Conservation (phyloP, 2,797 vertebrate species). For the Myotis daubentonii region DNA sequence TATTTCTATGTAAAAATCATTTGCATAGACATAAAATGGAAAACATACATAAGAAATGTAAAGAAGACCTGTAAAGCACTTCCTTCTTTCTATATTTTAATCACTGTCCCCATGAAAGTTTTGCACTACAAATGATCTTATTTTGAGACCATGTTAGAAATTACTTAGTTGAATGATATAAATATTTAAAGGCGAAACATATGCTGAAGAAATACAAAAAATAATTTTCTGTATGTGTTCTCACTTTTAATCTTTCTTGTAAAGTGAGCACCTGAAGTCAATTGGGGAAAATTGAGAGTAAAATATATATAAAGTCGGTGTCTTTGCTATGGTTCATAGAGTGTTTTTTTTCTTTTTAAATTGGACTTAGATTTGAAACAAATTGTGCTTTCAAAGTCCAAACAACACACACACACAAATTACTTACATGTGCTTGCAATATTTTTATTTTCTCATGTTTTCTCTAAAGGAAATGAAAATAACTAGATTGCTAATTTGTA, state of each 20-base stretch:
- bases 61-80: not conserved
- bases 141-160: slow-evolving; percentile 52
- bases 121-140: slow-evolving; percentile 15
- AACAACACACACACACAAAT: not conserved
- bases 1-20: slow-evolving; percentile 1
- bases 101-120: not conserved
- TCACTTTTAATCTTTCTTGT: slow-evolving; percentile 38
- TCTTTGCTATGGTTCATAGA: not conserved
- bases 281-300: slow-evolving; percentile 32
- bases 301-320: not conserved
- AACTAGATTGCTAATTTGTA: slow-evolving; percentile 55
- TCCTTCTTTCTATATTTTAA: not conserved
- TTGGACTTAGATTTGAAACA: slow-evolving; percentile 58
- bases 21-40: not conserved
- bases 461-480: slow-evolving; percentile 46
- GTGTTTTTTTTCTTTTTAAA: slow-evolving; percentile 20
- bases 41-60: not conserved
- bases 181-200: slow-evolving; percentile 46
- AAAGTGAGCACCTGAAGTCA: slow-evolving; percentile 32
- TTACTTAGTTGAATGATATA: not conserved
- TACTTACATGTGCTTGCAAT: not conserved
- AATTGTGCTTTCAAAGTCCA: slow-evolving; percentile 15
- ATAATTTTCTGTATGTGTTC: slow-evolving; percentile 14
- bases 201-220: slow-evolving; percentile 16
- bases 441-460: not conserved